These are phyloP conservation scores for Malurus cyaneus DNA, from an alignment of 2,113 vertebrate species.

Conservation along the genomic window DNA sequence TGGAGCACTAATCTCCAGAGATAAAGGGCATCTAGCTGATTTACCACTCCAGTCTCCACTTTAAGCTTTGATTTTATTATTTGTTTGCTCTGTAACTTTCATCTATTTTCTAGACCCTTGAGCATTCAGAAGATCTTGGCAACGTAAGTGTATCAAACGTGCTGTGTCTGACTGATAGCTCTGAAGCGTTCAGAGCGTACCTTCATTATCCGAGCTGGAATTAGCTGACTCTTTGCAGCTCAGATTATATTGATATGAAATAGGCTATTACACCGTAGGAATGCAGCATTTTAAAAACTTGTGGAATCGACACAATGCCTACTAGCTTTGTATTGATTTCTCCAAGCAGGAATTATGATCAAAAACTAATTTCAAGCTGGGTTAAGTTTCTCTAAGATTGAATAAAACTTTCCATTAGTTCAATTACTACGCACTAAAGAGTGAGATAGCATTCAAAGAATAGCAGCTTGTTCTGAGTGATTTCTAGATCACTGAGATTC, in stretches of 20 bases:
- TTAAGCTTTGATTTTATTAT: neutral
- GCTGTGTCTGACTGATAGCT: neutral
- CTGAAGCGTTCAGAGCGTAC: neutral
- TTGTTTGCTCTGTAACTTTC: conserved; percentile 17
- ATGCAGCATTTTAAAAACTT: conserved; percentile 9
- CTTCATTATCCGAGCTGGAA: conserved; percentile 21
- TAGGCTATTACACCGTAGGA: neutral
- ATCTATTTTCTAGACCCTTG: neutral
- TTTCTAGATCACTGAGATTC: conserved; percentile 37
- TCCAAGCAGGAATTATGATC: conserved; percentile 56
- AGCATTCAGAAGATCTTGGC: neutral
- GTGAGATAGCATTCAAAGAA: conserved; percentile 23
- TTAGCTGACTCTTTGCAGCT: conserved; percentile 12
- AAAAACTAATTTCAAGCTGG: conserved; percentile 56
- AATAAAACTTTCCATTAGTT: conserved; percentile 50
- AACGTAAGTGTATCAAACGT: neutral
- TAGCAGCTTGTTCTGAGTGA: neutral
- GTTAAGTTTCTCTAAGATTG: conserved; percentile 50
- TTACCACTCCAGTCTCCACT: neutral
- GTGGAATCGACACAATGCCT: conserved; percentile 20
- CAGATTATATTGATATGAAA: conserved; percentile 27
- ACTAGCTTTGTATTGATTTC: conserved; percentile 52
- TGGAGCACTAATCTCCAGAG: neutral
- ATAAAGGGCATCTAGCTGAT: neutral
- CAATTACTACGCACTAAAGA: conserved; percentile 24